Percentiles rank a stretch among this genome's conserved stretches.
Evolutionary conservation across 2,888 invertebrate genomes (phyloP).

Genomic region (Cetonia aurata): DNA sequence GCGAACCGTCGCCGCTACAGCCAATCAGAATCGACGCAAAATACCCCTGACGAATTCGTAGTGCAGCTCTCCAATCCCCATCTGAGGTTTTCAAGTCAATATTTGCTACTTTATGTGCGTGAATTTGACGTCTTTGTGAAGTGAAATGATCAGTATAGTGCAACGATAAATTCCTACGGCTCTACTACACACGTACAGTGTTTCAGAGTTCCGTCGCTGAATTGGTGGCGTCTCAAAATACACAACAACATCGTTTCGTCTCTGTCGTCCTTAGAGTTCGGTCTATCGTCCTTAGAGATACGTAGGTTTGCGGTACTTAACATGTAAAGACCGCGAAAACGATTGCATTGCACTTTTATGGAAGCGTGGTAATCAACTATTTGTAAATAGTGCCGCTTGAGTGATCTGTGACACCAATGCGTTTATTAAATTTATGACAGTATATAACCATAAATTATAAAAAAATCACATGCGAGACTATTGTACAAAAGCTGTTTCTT

Average conservation of each 20-base stretch:
- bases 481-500: too few relatives aligned
- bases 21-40: constrained; percentile 56
- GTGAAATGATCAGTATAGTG: constrained; percentile 62
- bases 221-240: constrained; percentile 6
- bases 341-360: constrained; percentile 34
- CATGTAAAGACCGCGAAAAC: constrained; percentile 23
- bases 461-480: too few relatives aligned
- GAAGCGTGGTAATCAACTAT: constrained; percentile 3
- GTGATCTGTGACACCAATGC: too few relatives aligned
- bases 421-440: too few relatives aligned
- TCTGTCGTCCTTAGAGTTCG: constrained; percentile 9
- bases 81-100: constrained; percentile 67
- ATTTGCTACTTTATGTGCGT: constrained; percentile 65
- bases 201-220: constrained; percentile 15
- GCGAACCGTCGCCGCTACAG: constrained; percentile 29
- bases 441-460: too few relatives aligned
- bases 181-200: constrained; percentile 43
- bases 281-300: background rate
- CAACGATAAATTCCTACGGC: constrained; percentile 62
- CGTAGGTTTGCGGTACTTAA: constrained; percentile 17
- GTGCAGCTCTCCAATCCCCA: constrained; percentile 65
- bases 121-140: constrained; percentile 62
- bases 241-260: constrained; percentile 17
- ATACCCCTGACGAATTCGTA: constrained; percentile 58
- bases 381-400: background rate